Percentiles rank a stretch among this genome's conserved stretches.
Evolutionary conservation across 2,888 invertebrate genomes (phyloP).

Genomic region (Drosophila cyrtoloma): DNA sequence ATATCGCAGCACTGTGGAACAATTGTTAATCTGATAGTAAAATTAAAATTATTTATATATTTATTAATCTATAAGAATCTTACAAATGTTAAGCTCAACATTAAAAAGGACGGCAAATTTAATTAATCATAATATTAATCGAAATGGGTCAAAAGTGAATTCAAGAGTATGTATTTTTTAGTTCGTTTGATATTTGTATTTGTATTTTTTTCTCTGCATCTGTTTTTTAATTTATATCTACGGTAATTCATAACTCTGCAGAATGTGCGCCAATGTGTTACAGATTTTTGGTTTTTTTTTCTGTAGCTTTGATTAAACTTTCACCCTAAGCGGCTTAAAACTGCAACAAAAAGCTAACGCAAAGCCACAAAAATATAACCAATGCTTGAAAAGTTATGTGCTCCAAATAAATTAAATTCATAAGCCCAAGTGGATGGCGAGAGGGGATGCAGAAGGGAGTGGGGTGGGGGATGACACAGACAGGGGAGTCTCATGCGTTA

Average conservation of each 20-base stretch:
- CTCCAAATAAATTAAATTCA: constrained; percentile 75
- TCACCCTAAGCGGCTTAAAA: constrained; percentile 70
- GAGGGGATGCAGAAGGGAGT: not conserved
- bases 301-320: constrained; percentile 67
- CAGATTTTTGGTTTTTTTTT: not conserved
- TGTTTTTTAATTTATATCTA: not conserved
- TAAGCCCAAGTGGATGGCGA: constrained; percentile 42
- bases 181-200: not conserved
- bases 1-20: constrained; percentile 36
- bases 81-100: not conserved
- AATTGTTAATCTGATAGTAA: not conserved
- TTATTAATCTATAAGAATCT: not conserved
- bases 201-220: not conserved
- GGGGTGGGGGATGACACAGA: not conserved
- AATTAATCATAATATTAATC: not conserved
- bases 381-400: constrained; percentile 65
- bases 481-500: constrained; percentile 54
- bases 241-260: not conserved
- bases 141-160: not conserved
- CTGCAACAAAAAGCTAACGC: constrained; percentile 60
- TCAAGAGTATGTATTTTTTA: not conserved
- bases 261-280: constrained; percentile 34
- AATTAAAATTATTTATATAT: not conserved
- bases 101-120: not conserved
- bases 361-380: constrained; percentile 37